Evolutionary conservation across 2,888 invertebrate genomes (phyloP), one percentile per base, ranked within the genome.

Genomic region (Parnassius glacialis): DNA sequence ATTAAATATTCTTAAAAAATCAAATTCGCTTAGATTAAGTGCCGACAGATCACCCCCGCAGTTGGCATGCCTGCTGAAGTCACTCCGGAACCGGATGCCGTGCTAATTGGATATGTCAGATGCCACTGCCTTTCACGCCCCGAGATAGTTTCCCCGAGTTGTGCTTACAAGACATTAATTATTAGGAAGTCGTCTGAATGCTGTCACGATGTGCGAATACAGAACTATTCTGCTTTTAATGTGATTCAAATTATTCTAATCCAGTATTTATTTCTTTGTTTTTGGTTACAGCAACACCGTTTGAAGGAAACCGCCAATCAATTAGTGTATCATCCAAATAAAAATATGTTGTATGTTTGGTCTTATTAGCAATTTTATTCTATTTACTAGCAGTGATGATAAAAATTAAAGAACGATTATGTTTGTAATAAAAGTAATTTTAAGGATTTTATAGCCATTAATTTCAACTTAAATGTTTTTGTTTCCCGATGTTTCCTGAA

Each of bases 51-150:
- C 63, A 62, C 52, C 51, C 61, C 57, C 63, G 63, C 59, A 53
- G 63, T 59, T 59, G 59, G 59, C 75, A 75, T 71, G 75, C 71
- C 71, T 75, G 74, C 76, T 75, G 68, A 69, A 71, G 66, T 74
- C 73, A 71, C 70, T 72, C 76, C 76, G 76, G 78, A 78, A 79
- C 79, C 85, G 90, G 90, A 91, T 83, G 81, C 82, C 74, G 81
- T 84, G 84, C 82, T 91, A 90, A 90, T 91, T 91, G 90, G 86
- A 90, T 87, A 84, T 90, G 90, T 90, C 90, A 91, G 85, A 85
- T 83, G 88, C 89, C 89, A 86, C 83, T 78, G 81, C 81, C 78
- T 86, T 87, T 87, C 85, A 82, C 85, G 78, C 85, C 81, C 74
- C 75, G 78, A 84, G 85, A 86, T 87, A 89, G 88, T 87, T 83